A percentile compares a stretch with the other conserved stretches of the same genome.
These are phyloP conservation scores for Platygyra sinensis DNA, from an alignment of 64 coral and sea anemone species.

Conservation along the genomic window DNA sequence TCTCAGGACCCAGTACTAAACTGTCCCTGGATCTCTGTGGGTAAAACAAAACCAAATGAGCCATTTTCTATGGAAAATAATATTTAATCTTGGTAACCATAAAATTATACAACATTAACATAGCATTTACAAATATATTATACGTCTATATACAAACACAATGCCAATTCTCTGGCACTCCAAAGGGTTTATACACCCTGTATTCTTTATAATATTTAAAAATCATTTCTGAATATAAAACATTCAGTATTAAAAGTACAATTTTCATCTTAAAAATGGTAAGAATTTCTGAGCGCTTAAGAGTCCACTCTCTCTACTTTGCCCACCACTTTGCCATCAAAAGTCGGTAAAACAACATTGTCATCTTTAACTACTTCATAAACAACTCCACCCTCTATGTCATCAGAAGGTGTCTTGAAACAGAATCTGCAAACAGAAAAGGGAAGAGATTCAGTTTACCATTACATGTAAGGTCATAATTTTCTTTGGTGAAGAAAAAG, in stretches of 20 bases:
- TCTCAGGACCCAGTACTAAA: no score
- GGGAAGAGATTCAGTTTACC: constrained; percentile 1
- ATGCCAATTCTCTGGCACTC: constrained; percentile 96
- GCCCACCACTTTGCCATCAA: constrained; percentile 89
- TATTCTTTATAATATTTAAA: constrained; percentile 94
- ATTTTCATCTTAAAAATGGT: constrained; percentile 82
- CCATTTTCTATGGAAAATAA: constrained; percentile 81
- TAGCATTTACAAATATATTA: constrained; percentile 99
- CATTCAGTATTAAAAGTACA: constrained; percentile 99
- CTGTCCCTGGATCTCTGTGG: no score
- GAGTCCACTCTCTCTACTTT: constrained; percentile 91
- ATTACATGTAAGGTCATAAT: not conserved
- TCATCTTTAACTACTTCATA: constrained; percentile 90
- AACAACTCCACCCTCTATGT: constrained; percentile 79
- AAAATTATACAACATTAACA: constrained; percentile 99
- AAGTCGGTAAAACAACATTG: constrained; percentile 56
- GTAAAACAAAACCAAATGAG: not conserved
- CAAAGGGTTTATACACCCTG: constrained; percentile 51
- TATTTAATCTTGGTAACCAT: constrained; percentile 96
- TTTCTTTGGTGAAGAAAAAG: no score
- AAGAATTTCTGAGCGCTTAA: constrained; percentile 67
- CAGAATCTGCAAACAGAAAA: constrained; percentile 69
- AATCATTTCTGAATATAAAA: constrained; percentile 94
- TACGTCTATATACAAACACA: constrained; percentile 84
- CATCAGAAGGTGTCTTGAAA: constrained; percentile 82